Evolutionary conservation across 2,888 invertebrate species (phyloP).

Genomic region (Alentia gelatinosa): DNA sequence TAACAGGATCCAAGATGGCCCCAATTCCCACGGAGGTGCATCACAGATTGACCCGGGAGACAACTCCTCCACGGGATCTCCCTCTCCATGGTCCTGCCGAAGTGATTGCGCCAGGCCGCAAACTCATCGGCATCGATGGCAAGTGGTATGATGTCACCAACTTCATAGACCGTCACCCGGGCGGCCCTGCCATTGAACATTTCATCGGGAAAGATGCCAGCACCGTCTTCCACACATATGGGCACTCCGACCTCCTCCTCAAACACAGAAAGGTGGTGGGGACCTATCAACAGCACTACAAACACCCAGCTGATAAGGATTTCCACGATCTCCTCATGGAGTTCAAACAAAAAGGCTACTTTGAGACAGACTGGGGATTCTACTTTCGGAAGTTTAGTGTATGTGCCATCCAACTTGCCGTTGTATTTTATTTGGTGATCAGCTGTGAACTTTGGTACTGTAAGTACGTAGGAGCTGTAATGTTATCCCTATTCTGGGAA

Average conservation of each 20-base stretch:
- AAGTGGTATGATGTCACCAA: conserved; percentile 55
- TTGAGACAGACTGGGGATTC: conserved; percentile 57
- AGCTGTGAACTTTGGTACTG: conserved; percentile 55
- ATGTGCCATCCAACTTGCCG: not conserved
- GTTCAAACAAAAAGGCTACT: conserved; percentile 57
- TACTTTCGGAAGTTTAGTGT: conserved; percentile 54
- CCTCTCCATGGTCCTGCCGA: not conserved
- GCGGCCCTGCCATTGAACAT: conserved; percentile 52
- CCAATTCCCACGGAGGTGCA: not conserved
- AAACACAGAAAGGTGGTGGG: conserved; percentile 61
- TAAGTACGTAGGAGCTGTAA: conserved; percentile 56
- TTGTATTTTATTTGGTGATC: not conserved
- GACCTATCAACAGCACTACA: conserved; percentile 41
- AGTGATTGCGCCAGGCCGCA: not conserved
- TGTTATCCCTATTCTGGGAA: conserved; percentile 61
- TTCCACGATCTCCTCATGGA: conserved; percentile 56
- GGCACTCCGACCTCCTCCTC: conserved; percentile 55
- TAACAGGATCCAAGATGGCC: not conserved
- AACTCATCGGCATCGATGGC: conserved; percentile 54
- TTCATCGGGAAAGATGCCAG: conserved; percentile 54
- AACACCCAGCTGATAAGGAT: conserved; percentile 59
- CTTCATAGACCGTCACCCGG: conserved; percentile 48
- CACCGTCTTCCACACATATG: conserved; percentile 57
- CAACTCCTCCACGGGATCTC: not conserved
- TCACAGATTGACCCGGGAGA: not conserved